A percentile compares a stretch with the other conserved stretches of the same genome.
These are phyloP conservation scores for Orchesellides sinensis DNA, from an alignment of 2,888 invertebrate genomes.

Conservation along the genomic window DNA sequence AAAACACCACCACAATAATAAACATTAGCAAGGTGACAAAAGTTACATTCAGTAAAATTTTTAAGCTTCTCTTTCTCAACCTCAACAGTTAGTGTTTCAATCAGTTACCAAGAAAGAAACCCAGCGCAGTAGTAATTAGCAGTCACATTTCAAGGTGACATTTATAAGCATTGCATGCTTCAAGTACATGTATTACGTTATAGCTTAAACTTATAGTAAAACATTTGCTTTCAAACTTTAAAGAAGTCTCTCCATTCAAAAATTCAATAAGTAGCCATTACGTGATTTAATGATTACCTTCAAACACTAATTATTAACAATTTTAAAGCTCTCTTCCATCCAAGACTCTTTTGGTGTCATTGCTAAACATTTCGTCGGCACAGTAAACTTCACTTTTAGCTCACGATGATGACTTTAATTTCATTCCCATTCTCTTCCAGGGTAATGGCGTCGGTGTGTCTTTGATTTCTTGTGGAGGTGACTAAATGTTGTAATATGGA, in stretches of 20 bases:
- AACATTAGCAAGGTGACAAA: background rate
- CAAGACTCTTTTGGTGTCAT: background rate
- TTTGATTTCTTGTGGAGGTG: background rate
- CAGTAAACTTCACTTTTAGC: no score
- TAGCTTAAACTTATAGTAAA: no score
- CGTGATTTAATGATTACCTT: constrained; percentile 3
- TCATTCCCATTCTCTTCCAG: no score
- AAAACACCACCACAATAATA: background rate
- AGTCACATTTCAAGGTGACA: background rate
- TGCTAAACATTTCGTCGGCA: no score
- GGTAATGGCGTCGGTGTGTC: background rate
- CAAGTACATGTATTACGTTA: no score
- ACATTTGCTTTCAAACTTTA: no score
- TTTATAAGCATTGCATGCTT: no score
- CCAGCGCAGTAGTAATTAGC: background rate
- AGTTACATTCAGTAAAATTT: background rate
- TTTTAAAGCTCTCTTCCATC: background rate
- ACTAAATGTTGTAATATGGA: no score
- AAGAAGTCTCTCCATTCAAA: no score
- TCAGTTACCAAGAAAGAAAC: background rate
- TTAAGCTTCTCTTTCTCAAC: no score
- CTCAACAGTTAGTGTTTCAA: background rate
- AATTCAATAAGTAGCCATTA: constrained; percentile 8
- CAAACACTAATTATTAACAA: background rate
- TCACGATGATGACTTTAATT: no score